A percentile compares a stretch with the other conserved stretches of the same genome.
phyloP scores from a whole-genome alignment of 2,113 vertebrate genomes.

The Thunnus maccoyii region DNA sequence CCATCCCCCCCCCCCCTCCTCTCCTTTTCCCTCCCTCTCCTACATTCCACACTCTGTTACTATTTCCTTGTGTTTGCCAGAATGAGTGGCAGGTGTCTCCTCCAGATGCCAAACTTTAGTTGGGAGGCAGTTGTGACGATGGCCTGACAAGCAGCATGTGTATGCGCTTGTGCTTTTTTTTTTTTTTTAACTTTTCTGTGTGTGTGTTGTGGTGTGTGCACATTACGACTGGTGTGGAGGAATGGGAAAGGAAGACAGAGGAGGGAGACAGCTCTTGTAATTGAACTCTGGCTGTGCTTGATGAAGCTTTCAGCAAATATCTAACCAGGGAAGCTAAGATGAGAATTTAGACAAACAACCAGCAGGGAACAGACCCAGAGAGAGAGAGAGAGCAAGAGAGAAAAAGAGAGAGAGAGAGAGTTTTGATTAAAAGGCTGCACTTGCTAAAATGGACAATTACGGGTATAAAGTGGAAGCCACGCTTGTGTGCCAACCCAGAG shows the following conservation, averaged over 20 bases:
- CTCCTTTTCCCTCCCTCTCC: slow-evolving; percentile 11
- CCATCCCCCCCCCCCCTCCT: slow-evolving; percentile 41
- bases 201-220: slow-evolving; percentile 12
- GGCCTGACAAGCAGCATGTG: slow-evolving; percentile 66
- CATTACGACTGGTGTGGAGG: slow-evolving; percentile 27
- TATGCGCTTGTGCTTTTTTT: background rate
- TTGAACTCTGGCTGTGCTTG: slow-evolving; percentile 75
- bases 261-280: slow-evolving; percentile 62
- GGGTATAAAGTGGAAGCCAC: slow-evolving; percentile 21
- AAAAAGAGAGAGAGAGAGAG: slow-evolving; percentile 11
- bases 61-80: slow-evolving; percentile 45
- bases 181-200: background rate
- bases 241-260: slow-evolving; percentile 28
- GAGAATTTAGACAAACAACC: slow-evolving; percentile 71
- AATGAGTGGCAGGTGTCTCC: slow-evolving; percentile 76
- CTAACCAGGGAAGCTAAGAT: slow-evolving; percentile 57
- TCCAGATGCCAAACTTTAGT: slow-evolving; percentile 61
- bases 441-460: slow-evolving; percentile 56
- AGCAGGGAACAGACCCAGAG: slow-evolving; percentile 36
- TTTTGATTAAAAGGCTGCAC: slow-evolving; percentile 62
- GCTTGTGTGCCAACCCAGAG: slow-evolving; percentile 18
- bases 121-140: slow-evolving; percentile 57
- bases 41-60: slow-evolving; percentile 26
- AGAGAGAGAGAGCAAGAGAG: background rate
- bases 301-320: slow-evolving; percentile 75